These are phyloP conservation scores for Epicauta chinensis DNA, from an alignment of 1,140 invertebrate species.

Conservation along the genomic window DNA sequence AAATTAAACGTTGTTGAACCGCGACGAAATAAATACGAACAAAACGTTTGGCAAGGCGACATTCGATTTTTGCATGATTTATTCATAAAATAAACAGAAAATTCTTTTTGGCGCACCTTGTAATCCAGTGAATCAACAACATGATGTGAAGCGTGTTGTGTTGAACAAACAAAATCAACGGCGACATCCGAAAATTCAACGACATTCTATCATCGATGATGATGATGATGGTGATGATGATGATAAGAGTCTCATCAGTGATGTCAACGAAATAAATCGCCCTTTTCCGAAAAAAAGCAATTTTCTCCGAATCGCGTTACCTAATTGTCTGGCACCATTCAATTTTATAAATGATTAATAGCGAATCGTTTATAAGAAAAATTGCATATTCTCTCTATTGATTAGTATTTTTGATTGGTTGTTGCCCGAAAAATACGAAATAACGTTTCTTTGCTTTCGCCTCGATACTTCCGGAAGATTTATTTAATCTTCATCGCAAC, in stretches of 20 bases:
- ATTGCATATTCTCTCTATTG: no score
- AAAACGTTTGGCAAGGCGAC: background rate
- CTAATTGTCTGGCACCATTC: constrained; percentile 9
- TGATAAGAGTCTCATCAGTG: background rate
- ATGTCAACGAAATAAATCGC: constrained; percentile 12
- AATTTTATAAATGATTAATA: constrained; percentile 1
- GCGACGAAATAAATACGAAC: constrained; percentile 3
- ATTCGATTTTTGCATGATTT: constrained; percentile 15
- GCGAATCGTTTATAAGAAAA: no score
- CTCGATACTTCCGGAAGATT: no score
- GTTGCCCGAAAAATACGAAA: no score
- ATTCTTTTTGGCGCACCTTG: constrained; percentile 16
- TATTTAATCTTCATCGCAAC: no score
- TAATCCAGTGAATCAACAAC: constrained; percentile 19
- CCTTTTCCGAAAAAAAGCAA: constrained; percentile 10
- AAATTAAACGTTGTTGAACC: constrained; percentile 7
- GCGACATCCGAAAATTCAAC: constrained; percentile 8
- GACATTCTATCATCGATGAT: background rate
- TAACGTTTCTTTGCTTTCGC: no score
- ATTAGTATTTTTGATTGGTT: no score
- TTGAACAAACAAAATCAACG: constrained; percentile 17
- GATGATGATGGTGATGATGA: no score
- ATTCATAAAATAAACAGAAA: constrained; percentile 19
- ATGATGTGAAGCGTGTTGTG: constrained; percentile 13
- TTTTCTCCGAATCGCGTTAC: background rate